These are phyloP conservation scores for Drosophila nannoptera DNA, from an alignment of 1,140 invertebrate species.

Conservation along the genomic window DNA sequence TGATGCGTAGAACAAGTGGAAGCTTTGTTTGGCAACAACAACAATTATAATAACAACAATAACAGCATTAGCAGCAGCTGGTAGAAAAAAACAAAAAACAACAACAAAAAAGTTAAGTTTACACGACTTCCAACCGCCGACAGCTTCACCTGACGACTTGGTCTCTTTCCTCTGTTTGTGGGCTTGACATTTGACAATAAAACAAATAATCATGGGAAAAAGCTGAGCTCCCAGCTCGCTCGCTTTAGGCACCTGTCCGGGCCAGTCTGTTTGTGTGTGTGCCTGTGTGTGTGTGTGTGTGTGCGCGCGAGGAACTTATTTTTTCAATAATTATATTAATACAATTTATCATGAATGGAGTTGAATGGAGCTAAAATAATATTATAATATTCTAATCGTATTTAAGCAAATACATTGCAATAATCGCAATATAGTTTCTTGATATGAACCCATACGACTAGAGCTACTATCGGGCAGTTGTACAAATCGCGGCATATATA, in stretches of 20 bases:
- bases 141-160: constrained; percentile 56
- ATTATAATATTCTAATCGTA: no score
- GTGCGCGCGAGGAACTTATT: background rate
- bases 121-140: constrained; percentile 61
- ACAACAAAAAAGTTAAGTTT: constrained; percentile 66
- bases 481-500: no score
- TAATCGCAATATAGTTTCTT: no score
- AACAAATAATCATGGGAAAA: constrained; percentile 79
- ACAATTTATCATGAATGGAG: no score
- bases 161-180: constrained; percentile 42
- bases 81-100: constrained; percentile 41
- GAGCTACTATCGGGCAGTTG: no score
- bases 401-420: no score
- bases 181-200: constrained; percentile 78
- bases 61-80: constrained; percentile 24
- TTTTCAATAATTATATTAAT: no score
- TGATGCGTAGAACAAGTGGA: constrained; percentile 77
- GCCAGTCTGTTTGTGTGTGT: constrained; percentile 3
- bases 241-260: background rate
- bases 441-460: no score
- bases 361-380: no score
- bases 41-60: constrained; percentile 29
- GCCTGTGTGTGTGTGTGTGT: constrained; percentile 10
- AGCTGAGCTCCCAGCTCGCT: constrained; percentile 48
- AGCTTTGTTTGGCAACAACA: constrained; percentile 76